Base-by-base conservation (phyloP, 2,888 invertebrate species). In the Noctua fimbriata region DNA sequence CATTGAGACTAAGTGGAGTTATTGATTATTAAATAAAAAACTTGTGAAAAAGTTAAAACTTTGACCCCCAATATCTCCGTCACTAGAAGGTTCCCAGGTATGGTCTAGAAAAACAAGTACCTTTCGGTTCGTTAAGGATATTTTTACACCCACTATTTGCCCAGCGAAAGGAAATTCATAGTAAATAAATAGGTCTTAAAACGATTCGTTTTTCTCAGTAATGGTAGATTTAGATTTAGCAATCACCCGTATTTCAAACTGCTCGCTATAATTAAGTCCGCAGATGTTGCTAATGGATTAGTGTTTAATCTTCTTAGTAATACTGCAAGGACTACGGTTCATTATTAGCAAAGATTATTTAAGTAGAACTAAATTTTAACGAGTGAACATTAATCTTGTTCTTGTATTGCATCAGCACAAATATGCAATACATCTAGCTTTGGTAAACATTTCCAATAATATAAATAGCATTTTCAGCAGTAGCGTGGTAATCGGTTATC, bases 201-300 rank as follows among this genome's bases (percentile, higher is more conserved):
- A 67, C 49, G 49, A 28, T 72, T 18, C 24, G 16, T 55, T 65
- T 79, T 65, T 44, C 67, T 67, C 21, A 44, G 41, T 44, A 83
- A 78, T 52, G 7, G 32, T 28, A 32, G 36, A 60, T 44, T 28
- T 72, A n/a, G 24, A 60, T 44, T 44, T 63, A 32, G 16, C n/a
- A 69, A 55, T 72, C 63, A 69, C 9, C 55, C 72, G 69, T 67
- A 79, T 58, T 73, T 18, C 55, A 79, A 82, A 79, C 63, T 63
- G 69, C 21, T 82, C 36, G 49, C 58, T 69, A 63, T 84, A 79
- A 82, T 84, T 55, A 84, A 63, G 60, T 55, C 18, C n/a, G 24
- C 80, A 82, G 82, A 79, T 82, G 84, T 36, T 79, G 28, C 9
- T 49, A 82, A 84, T 84, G 55, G 79, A 67, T 65, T 47, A 21